phyloP scores from a whole-genome alignment of 2,888 invertebrate species.

The Troilus luridus region DNA sequence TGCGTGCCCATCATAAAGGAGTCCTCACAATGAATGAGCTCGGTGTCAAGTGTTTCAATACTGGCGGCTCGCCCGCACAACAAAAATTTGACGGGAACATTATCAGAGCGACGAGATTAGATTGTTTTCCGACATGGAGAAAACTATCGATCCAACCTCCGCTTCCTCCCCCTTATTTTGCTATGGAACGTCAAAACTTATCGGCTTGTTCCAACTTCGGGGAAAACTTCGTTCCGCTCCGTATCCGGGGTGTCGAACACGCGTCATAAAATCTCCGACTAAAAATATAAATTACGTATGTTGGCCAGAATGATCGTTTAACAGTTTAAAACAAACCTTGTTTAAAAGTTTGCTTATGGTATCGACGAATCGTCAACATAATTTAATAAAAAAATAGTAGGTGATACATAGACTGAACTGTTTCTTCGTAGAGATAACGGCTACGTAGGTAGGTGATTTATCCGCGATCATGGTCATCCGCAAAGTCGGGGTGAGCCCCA shows the following conservation, averaged over 20 bases:
- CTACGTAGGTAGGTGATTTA: too few relatives aligned
- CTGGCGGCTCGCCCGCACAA: background rate
- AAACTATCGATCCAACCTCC: background rate
- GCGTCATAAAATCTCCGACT: background rate
- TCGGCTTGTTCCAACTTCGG: background rate
- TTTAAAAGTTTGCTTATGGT: too few relatives aligned
- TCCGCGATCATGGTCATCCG: too few relatives aligned
- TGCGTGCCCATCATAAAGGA: background rate
- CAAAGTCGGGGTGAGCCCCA: too few relatives aligned
- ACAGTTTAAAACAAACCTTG: too few relatives aligned
- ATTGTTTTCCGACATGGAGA: background rate
- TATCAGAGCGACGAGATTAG: background rate
- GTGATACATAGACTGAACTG: too few relatives aligned
- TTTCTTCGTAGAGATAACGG: too few relatives aligned
- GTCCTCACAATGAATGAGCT: background rate
- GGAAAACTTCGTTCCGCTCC: background rate
- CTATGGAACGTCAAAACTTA: constrained; percentile 24
- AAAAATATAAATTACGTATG: background rate
- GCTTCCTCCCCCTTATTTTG: constrained; percentile 12
- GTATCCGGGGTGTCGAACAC: background rate
- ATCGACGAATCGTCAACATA: too few relatives aligned
- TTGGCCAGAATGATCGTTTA: too few relatives aligned
- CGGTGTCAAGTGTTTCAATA: constrained; percentile 39
- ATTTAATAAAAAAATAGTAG: too few relatives aligned
- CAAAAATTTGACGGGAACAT: constrained; percentile 35